These are phyloP conservation scores for Microplitis deprimator DNA, from an alignment of 2,888 invertebrate species.

Conservation along the genomic window DNA sequence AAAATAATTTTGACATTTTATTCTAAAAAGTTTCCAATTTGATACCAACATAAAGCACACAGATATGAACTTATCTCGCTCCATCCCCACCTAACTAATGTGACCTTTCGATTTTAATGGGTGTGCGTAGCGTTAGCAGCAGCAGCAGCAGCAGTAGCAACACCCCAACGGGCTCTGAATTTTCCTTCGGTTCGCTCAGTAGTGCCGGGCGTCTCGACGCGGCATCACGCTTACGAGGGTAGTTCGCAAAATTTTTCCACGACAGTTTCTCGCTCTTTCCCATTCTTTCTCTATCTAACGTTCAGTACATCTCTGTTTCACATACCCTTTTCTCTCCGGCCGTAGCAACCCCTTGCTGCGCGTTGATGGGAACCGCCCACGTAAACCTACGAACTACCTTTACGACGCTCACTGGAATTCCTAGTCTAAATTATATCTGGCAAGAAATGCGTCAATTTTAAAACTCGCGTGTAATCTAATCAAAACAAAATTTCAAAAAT, in stretches of 20 bases:
- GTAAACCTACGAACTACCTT: slow-evolving; percentile 39
- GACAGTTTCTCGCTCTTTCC: slow-evolving; percentile 27
- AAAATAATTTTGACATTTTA: no score
- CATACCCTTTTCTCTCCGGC: slow-evolving; percentile 23
- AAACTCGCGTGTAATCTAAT: slow-evolving; percentile 2
- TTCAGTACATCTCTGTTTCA: slow-evolving; percentile 29
- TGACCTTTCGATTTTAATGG: slow-evolving; percentile 16
- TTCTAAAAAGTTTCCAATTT: no score
- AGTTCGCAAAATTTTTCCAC: slow-evolving; percentile 30
- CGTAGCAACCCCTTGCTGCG: slow-evolving; percentile 39
- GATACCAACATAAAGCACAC: no score
- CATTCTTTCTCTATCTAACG: slow-evolving; percentile 16
- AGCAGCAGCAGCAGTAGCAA: slow-evolving; percentile 39
- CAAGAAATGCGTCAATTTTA: slow-evolving; percentile 27
- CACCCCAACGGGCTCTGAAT: slow-evolving; percentile 48
- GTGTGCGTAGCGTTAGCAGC: slow-evolving; percentile 20
- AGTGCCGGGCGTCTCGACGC: slow-evolving; percentile 62
- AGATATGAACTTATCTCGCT: no score
- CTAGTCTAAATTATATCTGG: slow-evolving; percentile 32
- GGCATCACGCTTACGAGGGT: slow-evolving; percentile 55
- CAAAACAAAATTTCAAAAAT: slow-evolving; percentile 14
- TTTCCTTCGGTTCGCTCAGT: slow-evolving; percentile 57
- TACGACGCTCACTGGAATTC: slow-evolving; percentile 35
- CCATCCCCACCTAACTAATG: slow-evolving; percentile 8
- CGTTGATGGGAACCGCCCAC: slow-evolving; percentile 49